Evolutionary conservation across 2,797 vertebrate species (phyloP).

Genomic region (Aldrovandia affinis): DNA sequence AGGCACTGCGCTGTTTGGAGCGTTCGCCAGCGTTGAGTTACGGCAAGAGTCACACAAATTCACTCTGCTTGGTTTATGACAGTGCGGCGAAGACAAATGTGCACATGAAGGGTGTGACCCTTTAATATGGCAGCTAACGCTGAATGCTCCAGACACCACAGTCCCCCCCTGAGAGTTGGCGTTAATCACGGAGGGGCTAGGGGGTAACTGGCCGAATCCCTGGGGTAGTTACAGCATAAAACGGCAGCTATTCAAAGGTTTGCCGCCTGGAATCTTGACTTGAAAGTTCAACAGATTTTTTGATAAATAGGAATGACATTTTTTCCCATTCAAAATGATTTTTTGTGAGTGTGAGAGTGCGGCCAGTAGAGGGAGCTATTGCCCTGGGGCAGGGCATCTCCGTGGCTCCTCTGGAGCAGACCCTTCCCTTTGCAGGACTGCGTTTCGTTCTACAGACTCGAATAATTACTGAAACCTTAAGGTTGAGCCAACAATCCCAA

Average conservation of each 20-base stretch:
- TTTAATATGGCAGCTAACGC: not conserved
- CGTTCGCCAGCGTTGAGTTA: not conserved
- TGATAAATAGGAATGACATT: not conserved
- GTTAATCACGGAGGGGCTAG: too few species aligned
- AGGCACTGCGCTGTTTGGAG: not conserved
- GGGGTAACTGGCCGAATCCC: too few species aligned
- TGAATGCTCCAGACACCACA: too few species aligned
- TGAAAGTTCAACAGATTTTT: not conserved
- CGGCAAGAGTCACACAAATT: not conserved
- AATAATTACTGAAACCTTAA: constrained; percentile 19
- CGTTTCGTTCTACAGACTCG: constrained; percentile 6
- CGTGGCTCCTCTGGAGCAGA: not conserved
- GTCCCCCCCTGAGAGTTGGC: too few species aligned
- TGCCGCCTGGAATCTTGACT: not conserved
- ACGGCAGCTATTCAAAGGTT: not conserved
- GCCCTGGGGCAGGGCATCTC: not conserved
- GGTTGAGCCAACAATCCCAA: constrained; percentile 13
- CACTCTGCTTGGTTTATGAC: not conserved
- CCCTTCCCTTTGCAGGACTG: not conserved
- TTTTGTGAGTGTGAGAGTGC: not conserved
- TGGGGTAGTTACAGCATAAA: too few species aligned
- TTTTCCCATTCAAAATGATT: not conserved
- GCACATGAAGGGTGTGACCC: not conserved
- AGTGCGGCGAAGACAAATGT: not conserved
- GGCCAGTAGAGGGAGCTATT: constrained; percentile 24